Evolutionary conservation across 2,888 invertebrate genomes (phyloP).

Genomic region (Dolomedes plantarius): DNA sequence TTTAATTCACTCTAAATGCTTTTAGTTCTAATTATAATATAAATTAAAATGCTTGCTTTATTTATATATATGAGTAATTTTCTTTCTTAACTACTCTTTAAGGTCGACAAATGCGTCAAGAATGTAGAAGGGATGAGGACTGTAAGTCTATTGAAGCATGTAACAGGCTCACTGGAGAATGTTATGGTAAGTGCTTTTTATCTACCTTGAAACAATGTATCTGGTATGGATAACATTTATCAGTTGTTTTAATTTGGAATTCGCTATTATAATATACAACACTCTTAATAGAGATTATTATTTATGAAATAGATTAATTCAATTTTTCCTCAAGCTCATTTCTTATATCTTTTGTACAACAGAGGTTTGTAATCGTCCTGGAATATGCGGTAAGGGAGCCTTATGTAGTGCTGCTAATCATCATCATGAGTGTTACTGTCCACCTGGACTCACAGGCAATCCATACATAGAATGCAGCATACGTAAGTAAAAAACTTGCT

Average conservation of each 20-base stretch:
- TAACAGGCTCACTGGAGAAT: slow-evolving; percentile 73
- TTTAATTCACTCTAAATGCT: too few species aligned
- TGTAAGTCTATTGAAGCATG: slow-evolving; percentile 73
- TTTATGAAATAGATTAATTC: too few species aligned
- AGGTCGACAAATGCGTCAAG: slow-evolving; percentile 72
- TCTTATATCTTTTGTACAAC: slow-evolving; percentile 74
- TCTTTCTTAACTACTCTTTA: too few species aligned
- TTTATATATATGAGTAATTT: too few species aligned
- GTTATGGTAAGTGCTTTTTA: slow-evolving; percentile 71
- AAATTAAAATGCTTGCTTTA: too few species aligned
- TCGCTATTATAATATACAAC: too few species aligned
- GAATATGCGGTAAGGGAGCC: slow-evolving; percentile 87
- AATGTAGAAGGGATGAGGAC: slow-evolving; percentile 73
- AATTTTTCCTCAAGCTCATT: too few species aligned
- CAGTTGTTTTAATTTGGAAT: too few species aligned
- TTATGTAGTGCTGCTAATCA: slow-evolving; percentile 89
- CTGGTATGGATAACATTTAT: too few species aligned
- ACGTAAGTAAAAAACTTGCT: slow-evolving; percentile 72
- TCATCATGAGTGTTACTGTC: slow-evolving; percentile 86
- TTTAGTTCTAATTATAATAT: too few species aligned
- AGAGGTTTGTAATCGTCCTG: slow-evolving; percentile 83
- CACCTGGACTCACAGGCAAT: slow-evolving; percentile 85
- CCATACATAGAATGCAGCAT: slow-evolving; percentile 82
- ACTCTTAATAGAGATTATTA: too few species aligned
- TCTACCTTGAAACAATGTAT: too few species aligned